A percentile compares a stretch with the other conserved stretches of the same genome.
phyloP scores from a whole-genome alignment of 2,797 vertebrate genomes.

The Chiroxiphia lanceolata region DNA sequence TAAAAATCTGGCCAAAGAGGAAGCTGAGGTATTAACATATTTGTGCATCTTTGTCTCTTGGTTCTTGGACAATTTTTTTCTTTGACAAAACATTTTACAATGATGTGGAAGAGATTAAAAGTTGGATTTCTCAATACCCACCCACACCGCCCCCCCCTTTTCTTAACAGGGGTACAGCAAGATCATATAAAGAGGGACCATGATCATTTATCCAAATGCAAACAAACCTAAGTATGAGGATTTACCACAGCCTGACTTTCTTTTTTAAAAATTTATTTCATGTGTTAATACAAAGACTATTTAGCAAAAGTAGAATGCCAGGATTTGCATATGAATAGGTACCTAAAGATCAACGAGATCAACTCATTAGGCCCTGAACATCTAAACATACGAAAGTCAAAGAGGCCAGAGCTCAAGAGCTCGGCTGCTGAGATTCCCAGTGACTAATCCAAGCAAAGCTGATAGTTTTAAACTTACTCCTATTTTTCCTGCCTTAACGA shows the following conservation, averaged over 20 bases:
- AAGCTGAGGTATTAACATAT: neutral
- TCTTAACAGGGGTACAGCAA: neutral
- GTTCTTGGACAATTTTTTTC: neutral
- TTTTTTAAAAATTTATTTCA: constrained; percentile 61
- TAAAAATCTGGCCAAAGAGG: neutral
- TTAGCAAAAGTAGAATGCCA: constrained; percentile 68
- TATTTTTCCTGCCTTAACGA: neutral
- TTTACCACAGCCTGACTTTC: constrained; percentile 61
- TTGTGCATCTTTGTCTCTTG: constrained; percentile 1
- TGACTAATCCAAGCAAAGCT: constrained; percentile 39
- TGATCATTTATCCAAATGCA: constrained; percentile 64
- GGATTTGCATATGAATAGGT: constrained; percentile 69
- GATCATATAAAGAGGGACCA: constrained; percentile 18
- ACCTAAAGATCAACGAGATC: constrained; percentile 68
- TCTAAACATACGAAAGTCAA: constrained; percentile 63
- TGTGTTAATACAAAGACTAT: constrained; percentile 68
- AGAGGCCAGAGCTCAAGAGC: constrained; percentile 57
- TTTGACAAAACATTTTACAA: constrained; percentile 7
- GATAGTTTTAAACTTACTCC: constrained; percentile 8
- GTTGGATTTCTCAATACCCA: neutral
- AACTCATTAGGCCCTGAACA: constrained; percentile 65
- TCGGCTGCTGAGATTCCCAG: neutral
- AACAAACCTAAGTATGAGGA: constrained; percentile 63
- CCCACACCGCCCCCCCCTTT: neutral
- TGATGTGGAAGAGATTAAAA: constrained; percentile 12